Base-by-base conservation (phyloP, 2,888 invertebrate genomes). In the Drosophila seclusa region DNA sequence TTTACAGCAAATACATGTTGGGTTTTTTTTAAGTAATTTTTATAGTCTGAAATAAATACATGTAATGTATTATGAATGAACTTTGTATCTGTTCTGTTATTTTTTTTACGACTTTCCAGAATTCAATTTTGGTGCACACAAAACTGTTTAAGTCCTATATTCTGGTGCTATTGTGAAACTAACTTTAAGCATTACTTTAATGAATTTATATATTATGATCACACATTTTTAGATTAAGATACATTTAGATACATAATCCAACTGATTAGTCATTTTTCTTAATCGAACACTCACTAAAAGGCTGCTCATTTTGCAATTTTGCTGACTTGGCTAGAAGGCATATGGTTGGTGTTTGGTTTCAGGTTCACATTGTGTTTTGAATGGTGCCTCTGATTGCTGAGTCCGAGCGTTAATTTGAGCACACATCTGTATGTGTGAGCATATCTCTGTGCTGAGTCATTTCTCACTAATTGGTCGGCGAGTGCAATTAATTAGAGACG, bases 401-500 rank as follows among this genome's bases (percentile, higher is more conserved):
- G 49, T 36, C 40, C 31, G 11, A 18, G 38, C 62, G 18, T 38
- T 40, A 24, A 61, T 45, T 64, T 48, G 24, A 53, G 29, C 45
- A 45, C 34, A 53, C 13, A 27, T 24, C 36, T 29, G 18, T 13
- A 2, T 42, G 42, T 2, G 7, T 13, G 36, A 18, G 48, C 16
- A 49, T 27, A 18, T 27, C 10, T 27, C 8, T 18, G 13, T 42
- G 66, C 64, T 72, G 67, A 60, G 63, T 79, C 80, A 82, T 75
- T 76, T 70, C 57, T 40, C 57, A 40, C 62, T 72, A 79, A 80
- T 80, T 82, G 66, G 69, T 24, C 68, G 18, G 2, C 13, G 27
- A 68, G 38, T 48, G 65, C 40, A 80, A 79, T 79, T 72, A 79
- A 76, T 78, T 82, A 67, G 45, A 31, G 74, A 34, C 32, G 68